Percentiles rank a stretch among this genome's conserved stretches.
These are phyloP conservation scores for Semicossyphus pulcher DNA, from an alignment of 2,113 vertebrate species.

Conservation along the genomic window DNA sequence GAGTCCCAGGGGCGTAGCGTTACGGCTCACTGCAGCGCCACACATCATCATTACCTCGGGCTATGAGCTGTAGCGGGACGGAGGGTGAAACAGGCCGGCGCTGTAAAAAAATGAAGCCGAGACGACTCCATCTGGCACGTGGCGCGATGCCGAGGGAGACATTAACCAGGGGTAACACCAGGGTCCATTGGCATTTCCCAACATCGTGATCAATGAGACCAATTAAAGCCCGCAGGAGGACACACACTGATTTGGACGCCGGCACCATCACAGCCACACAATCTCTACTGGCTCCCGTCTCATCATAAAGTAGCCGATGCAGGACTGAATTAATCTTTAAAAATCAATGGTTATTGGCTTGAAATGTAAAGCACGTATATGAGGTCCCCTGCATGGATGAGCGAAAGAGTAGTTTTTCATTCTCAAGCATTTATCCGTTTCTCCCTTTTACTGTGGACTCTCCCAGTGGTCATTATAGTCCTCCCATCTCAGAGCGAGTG, in stretches of 20 bases:
- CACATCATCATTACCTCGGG: slow-evolving; percentile 72
- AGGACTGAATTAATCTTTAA: slow-evolving; percentile 12
- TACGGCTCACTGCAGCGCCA: slow-evolving; percentile 48
- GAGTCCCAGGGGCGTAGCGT: slow-evolving; percentile 47
- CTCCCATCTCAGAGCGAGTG: slow-evolving; percentile 8
- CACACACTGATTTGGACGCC: slow-evolving; percentile 22
- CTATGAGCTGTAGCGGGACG: slow-evolving; percentile 26
- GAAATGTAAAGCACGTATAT: slow-evolving; percentile 26
- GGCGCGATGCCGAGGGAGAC: slow-evolving; percentile 65
- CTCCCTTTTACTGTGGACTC: slow-evolving; percentile 15
- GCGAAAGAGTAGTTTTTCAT: slow-evolving; percentile 1
- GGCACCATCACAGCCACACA: slow-evolving; percentile 1
- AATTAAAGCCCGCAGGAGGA: slow-evolving; percentile 59
- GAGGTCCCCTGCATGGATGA: neutral
- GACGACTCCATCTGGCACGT: slow-evolving; percentile 71
- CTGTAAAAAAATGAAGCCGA: slow-evolving; percentile 64
- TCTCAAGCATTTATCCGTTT: neutral
- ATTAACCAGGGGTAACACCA: slow-evolving; percentile 63
- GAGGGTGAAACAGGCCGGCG: neutral
- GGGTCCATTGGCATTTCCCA: slow-evolving; percentile 61
- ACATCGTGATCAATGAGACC: slow-evolving; percentile 77
- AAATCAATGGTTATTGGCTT: slow-evolving; percentile 30
- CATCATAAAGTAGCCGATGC: slow-evolving; percentile 3
- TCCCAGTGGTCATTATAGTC: slow-evolving; percentile 31
- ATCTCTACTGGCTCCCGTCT: slow-evolving; percentile 16